Conservation (phyloP, 2,888 invertebrate genomes). For the Apotomis turbidana region DNA sequence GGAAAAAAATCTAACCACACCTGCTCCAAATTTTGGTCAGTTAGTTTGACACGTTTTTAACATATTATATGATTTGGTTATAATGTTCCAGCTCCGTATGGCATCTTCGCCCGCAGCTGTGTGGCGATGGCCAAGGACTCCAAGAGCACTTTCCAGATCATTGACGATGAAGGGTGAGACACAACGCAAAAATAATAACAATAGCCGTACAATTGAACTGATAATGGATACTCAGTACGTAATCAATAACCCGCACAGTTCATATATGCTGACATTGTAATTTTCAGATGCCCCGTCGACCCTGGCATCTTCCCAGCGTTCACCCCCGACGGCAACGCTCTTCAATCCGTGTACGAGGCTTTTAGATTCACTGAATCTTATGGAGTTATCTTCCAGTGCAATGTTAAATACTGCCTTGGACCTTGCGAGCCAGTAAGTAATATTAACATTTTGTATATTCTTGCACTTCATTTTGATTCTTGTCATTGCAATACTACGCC, state of each 20-base stretch:
- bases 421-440: conserved; percentile 94
- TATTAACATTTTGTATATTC: background rate
- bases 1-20: no score
- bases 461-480: background rate
- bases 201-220: no score
- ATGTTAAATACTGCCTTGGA: conserved; percentile 97
- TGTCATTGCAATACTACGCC: no score
- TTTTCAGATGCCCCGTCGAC: conserved; percentile 92
- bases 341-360: conserved; percentile 96
- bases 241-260: no score
- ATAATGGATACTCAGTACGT: no score
- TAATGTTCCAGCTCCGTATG: conserved; percentile 92
- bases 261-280: background rate
- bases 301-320: conserved; percentile 97
- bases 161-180: conserved; percentile 94
- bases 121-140: conserved; percentile 99
- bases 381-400: conserved; percentile 98
- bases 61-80: no score
- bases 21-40: no score
- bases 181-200: background rate
- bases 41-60: no score
- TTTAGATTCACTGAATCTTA: conserved; percentile 98
- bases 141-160: conserved; percentile 97
- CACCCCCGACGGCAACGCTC: conserved; percentile 94
- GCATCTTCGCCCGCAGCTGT: conserved; percentile 97